Evolutionary conservation across 1,140 invertebrate species (phyloP), one percentile per base, ranked within the genome.

Genomic region (Wiebesia pumilae): DNA sequence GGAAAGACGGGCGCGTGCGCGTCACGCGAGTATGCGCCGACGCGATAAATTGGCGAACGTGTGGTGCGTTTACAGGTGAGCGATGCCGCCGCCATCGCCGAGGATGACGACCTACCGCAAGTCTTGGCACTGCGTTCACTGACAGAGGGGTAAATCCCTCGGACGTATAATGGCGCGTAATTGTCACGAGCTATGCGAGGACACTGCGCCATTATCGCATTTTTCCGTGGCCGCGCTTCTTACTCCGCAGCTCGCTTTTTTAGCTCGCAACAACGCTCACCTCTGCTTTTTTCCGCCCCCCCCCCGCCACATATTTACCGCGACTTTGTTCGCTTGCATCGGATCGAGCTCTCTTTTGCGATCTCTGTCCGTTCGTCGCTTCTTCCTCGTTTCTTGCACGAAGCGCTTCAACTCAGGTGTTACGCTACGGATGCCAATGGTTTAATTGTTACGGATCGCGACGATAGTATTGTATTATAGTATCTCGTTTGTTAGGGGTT

Each of bases 181-280:
- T 94, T 94, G 93, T 93, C 92, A 90, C 89, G 83, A 94, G 93
- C 90, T 93, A 94, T 94, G 93, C 93, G 93, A 93, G 92, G 92
- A 93, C 92, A 92, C 92, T 92, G 91, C 91, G 90, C 93, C 93
- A 94, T 94, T 94, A 94, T 90, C 90, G 93, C 93, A 94, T 94
- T 93, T 94, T 93, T 93, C 93, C 89, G 78, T 88, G 88, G 90
- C 21, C 58, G 62, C 38, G 40, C 2, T 81, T 62, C 47, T 69
- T 69, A 33, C 24, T 4, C 14, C 9, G 27, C 33, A 0, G 33
- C 58, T 30, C 0, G 77, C 4, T n/a, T n/a, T 33, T 35, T 33
- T 79, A 10, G 0, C 58, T 79, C 12, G 27, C 19, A 16, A 12
- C 9, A 3, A 35, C 16, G 47, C 47, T 9, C 14, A 9, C 3